Evolutionary conservation across 2,888 invertebrate genomes (phyloP).

Genomic region (Galeruca laticollis): DNA sequence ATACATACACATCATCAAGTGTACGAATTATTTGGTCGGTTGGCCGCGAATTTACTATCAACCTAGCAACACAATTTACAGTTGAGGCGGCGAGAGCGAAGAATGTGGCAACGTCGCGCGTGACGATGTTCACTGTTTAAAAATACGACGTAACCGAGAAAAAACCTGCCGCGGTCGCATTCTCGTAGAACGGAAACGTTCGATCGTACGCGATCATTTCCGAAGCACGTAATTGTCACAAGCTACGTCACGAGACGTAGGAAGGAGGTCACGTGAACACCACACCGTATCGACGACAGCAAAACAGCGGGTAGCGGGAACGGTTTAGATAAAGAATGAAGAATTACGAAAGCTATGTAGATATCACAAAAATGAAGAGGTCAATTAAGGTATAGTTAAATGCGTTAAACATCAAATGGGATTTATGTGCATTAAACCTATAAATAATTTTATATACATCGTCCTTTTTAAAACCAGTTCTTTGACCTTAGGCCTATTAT

Average conservation of each 20-base stretch:
- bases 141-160: constrained; percentile 52
- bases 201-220: constrained; percentile 44
- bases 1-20: neutral
- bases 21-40: constrained; percentile 11
- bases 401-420: neutral
- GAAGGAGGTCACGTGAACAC: constrained; percentile 56
- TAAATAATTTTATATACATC: neutral
- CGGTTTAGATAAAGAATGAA: neutral
- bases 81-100: constrained; percentile 28
- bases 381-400: too few relatives aligned
- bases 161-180: constrained; percentile 53
- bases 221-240: constrained; percentile 28
- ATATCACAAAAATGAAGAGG: neutral
- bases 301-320: neutral
- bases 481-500: too few relatives aligned
- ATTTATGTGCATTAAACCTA: neutral
- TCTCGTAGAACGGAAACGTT: constrained; percentile 46
- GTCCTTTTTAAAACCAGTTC: neutral
- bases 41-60: constrained; percentile 24
- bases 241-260: constrained; percentile 56
- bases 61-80: constrained; percentile 38
- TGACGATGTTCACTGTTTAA: constrained; percentile 53
- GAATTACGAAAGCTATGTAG: neutral
- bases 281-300: constrained; percentile 37
- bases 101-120: constrained; percentile 43